These are phyloP conservation scores for Homarus gammarus DNA, from an alignment of 2,888 invertebrate genomes.

Conservation along the genomic window DNA sequence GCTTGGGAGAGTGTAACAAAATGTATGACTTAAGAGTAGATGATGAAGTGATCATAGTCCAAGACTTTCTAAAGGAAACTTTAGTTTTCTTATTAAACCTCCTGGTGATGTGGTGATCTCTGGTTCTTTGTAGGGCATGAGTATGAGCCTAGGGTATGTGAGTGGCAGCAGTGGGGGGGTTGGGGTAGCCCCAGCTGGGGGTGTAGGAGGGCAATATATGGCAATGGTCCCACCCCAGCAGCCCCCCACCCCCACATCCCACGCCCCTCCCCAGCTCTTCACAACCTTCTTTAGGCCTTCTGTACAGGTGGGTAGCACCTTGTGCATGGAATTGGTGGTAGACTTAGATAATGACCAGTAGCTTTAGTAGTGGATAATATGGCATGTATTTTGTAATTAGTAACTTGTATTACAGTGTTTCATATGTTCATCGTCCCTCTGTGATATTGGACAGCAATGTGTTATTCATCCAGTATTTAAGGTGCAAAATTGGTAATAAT, in stretches of 20 bases:
- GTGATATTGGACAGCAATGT: not conserved
- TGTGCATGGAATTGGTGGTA: constrained; percentile 50
- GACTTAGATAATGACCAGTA: constrained; percentile 29
- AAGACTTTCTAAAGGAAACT: constrained; percentile 21
- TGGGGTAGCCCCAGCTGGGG: constrained; percentile 67
- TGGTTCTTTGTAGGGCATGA: constrained; percentile 74
- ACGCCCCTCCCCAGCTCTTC: constrained; percentile 75
- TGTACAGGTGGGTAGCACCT: constrained; percentile 71
- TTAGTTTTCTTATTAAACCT: constrained; percentile 57
- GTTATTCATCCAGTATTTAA: not conserved
- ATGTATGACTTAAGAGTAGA: constrained; percentile 11
- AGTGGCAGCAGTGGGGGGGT: constrained; percentile 72
- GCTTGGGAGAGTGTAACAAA: not conserved
- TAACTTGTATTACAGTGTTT: constrained; percentile 41
- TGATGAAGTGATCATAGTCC: not conserved
- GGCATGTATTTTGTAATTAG: constrained; percentile 46
- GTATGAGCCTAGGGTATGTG: constrained; percentile 72
- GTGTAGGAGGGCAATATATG: constrained; percentile 71
- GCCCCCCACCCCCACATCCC: constrained; percentile 75
- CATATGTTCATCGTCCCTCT: constrained; percentile 18
- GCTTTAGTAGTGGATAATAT: constrained; percentile 37
- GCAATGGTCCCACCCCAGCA: constrained; percentile 74
- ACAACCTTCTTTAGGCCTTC: constrained; percentile 75
- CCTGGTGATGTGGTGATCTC: constrained; percentile 68
- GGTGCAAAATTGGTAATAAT: not conserved